Base-by-base conservation (phyloP, 2,113 vertebrate genomes). In the Greenwoodochromis staneri region DNA sequence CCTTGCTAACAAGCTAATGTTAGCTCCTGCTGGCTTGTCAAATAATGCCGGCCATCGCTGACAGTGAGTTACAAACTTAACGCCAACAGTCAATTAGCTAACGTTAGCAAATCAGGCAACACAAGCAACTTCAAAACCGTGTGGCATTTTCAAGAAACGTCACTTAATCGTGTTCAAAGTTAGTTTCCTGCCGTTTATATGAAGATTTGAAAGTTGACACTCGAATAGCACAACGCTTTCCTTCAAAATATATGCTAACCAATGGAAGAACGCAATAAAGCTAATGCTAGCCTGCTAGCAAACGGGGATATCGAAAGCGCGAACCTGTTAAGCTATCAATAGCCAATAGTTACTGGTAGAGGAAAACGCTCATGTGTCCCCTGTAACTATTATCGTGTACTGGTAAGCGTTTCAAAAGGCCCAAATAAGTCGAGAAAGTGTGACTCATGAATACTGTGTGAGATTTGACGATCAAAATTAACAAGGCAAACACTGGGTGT, bases 31-130 rank as follows among this genome's bases (percentile, higher is more conserved):
- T 90, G 83, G 78, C 91, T 93, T 92, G 91, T 89, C 91, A 94
- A 92, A 92, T 87, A 86, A 89, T 24, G 91, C 94, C 93, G 92
- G 90, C 89, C 92, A 91, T 88, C 83, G 82, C 88, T 90, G 91
- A 95, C 93, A 91, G 92, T 76, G 71, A 94, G 84, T 95, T 92
- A 88, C 86, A 93, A 95, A 96, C 92, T 93, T 93, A 84, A 87
- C 84, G 89, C 94, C 82, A 93, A 87, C 90, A 92, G 78, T 49
- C 87, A 85, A 82, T 89, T 89, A 90, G 93, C 94, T 88, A 76
- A 57, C 61, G 57, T 80, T 88, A 93, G 89, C 85, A 76, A 93
- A 16, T 24, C 76, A 92, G 88, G 86, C 87, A 90, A 87, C 88
- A n/a, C 6, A 31, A 87, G 36, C 38, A 84, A 89, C 82, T 90